Conservation (phyloP, 1,140 invertebrate genomes). For the Caerostris extrusa region DNA sequence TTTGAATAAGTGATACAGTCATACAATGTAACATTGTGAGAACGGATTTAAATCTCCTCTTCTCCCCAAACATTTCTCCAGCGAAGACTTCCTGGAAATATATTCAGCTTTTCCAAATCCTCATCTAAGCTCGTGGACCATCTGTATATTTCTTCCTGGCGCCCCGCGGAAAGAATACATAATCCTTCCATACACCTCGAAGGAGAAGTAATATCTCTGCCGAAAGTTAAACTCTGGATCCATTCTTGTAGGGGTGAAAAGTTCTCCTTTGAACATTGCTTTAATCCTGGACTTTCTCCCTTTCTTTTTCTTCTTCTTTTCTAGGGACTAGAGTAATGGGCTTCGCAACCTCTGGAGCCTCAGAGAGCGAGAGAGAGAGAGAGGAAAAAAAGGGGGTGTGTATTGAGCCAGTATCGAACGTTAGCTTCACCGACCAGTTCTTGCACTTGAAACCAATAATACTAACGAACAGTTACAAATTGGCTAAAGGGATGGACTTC, state of each 20-base stretch:
- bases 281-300: neutral
- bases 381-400: neutral
- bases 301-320: neutral
- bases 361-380: no score
- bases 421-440: neutral
- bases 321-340: neutral
- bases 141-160: neutral
- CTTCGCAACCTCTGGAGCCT: neutral
- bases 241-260: neutral
- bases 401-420: neutral
- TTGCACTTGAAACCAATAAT: constrained; percentile 47
- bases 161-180: neutral
- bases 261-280: neutral
- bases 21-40: no score
- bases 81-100: neutral
- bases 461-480: constrained; percentile 68
- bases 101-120: neutral
- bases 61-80: neutral
- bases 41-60: no score
- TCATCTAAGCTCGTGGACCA: neutral
- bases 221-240: constrained; percentile 8
- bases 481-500: neutral
- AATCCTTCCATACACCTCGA: neutral
- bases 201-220: neutral
- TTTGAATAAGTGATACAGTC: no score